Base-by-base conservation (phyloP, 2,797 vertebrate genomes). In the Fratercula arctica region DNA sequence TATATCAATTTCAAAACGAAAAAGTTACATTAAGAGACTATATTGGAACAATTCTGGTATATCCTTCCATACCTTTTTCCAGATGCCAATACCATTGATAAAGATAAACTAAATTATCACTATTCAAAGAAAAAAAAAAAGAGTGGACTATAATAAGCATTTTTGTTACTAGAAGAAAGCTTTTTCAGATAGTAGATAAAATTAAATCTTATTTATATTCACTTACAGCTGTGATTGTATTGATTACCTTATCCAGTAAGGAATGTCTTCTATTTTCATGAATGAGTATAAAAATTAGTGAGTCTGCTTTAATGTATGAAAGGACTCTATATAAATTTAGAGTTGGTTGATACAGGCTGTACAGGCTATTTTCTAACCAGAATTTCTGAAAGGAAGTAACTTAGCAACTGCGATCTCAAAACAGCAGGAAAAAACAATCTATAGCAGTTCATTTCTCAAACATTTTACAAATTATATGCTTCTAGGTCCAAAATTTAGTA, bases 311-410 rank as follows among this genome's bases (percentile, higher is more conserved):
- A 90, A 61, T 45, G 28, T 81, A 33, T 26, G 26, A 74, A 86
- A 87, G 16, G 16, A 79, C 31, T 67, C n/a, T 39, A 21, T 28
- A 56, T 25, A 35, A 80, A 80, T 64, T 51, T 85, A 16, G 90
- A 61, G 57, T 81, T 29, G 16, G 39, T 66, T 51, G 61, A 59
- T 70, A 37, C 17, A 53, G 39, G 18, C 66, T 78, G n/a, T 53
- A 77, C 13, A 48, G 66, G 51, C 43, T 57, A 9, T 89, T 90
- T 89, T 59, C 87, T 85, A 89, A 77, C 3, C 6, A 15, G 37
- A 87, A 56, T 89, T 89, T 90, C 84, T 93, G 48, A 87, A 91
- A 89, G 25, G 78, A 87, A 89, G 56, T 74, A 56, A 87, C 89
- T 89, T 67, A 93, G 72, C 60, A 83, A 85, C 67, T 78, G 39